Conservation (phyloP, 2,888 invertebrate species). For the Harpagoxenus sublaevis region DNA sequence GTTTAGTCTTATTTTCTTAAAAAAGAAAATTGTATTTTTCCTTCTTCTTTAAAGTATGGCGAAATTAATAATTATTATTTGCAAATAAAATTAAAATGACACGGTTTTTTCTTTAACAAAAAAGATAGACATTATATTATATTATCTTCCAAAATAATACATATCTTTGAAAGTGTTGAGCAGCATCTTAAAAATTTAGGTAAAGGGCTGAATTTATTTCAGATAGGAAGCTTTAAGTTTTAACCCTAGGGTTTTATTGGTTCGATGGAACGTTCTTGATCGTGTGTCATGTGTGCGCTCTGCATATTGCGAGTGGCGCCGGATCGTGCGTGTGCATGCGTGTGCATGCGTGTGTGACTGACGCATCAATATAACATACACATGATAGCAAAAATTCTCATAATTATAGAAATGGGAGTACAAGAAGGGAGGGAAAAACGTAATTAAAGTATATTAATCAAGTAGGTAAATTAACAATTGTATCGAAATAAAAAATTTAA, state of each 20-base stretch:
- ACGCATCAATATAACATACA: slow-evolving; percentile 25
- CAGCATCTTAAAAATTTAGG: not conserved
- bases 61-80: not conserved
- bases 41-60: not conserved
- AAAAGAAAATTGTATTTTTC: not conserved
- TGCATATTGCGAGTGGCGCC: slow-evolving; percentile 49
- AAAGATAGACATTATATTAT: not conserved
- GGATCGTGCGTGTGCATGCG: slow-evolving; percentile 31
- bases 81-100: slow-evolving; percentile 1
- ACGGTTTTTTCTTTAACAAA: not conserved
- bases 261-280: slow-evolving; percentile 27
- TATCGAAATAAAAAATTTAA: not conserved
- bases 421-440: too few species aligned
- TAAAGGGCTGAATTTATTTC: not conserved
- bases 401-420: not conserved
- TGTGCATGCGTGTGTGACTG: slow-evolving; percentile 43
- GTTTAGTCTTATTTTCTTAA: not conserved
- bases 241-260: not conserved
- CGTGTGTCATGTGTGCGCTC: slow-evolving; percentile 9
- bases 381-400: not conserved
- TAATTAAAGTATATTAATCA: not conserved
- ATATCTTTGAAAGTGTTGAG: not conserved
- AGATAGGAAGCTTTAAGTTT: not conserved
- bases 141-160: not conserved
- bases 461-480: not conserved